Evolutionary conservation across 1,140 invertebrate genomes (phyloP), one percentile per base, ranked within the genome.

Genomic region (Rhopalosiphum maidis): DNA sequence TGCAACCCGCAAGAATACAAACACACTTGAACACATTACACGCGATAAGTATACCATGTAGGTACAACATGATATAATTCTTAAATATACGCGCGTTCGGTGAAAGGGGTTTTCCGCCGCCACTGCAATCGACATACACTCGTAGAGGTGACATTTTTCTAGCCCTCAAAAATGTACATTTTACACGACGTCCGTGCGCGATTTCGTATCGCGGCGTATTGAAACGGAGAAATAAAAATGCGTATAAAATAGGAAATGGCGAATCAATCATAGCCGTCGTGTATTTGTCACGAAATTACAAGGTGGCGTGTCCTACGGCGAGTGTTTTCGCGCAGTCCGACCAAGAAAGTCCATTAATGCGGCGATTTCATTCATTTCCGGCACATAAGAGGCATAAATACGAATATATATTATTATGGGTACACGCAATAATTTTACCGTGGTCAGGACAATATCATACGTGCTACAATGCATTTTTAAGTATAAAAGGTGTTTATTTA

Each of bases 261-360:
- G 15, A 89, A 89, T 89, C 88, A 37, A 89, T 89, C 88, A 89
- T 55, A 55, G 37, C 48, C 48, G 35, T 51, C n/a, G 8, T 35
- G 48, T 89, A 35, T 89, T 54, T 22, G 46, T 43, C 46, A 21
- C 37, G 35, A 11, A 55, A 89, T 89, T 25, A 30, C 48, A 35
- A 37, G 48, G 37, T 89, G 88, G 88, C 88, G 51, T 89, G 88
- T 89, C 87, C 60, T 15, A 77, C 60, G 60, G 5, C n/a, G 21
- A 54, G 22, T 51, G 48, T 54, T 89, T 25, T 89, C 88, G 48
- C 46, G 18, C 21, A 30, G 54, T 90, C 30, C 23, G 55, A 60
- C 55, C 55, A 21, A 90, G 89, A 90, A 90, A 90, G 55, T 90
- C 55, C 89, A 90, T 90, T 90, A 90, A 68, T 68, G 18, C 88